phyloP scores from a whole-genome alignment of 2,888 invertebrate genomes.

The Zygaena filipendulae region DNA sequence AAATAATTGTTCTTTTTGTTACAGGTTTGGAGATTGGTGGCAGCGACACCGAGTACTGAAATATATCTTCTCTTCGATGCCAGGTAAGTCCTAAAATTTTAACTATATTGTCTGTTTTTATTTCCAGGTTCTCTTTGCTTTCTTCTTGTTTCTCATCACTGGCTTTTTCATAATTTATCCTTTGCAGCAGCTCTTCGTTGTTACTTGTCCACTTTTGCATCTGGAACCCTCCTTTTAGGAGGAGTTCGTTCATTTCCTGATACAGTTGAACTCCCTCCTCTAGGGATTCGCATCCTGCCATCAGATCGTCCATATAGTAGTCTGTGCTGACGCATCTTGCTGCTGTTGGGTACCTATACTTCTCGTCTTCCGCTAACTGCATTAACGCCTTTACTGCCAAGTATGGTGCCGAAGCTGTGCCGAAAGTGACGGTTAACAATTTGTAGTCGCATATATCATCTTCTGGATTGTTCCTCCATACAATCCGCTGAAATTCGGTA shows the following conservation, averaged over 20 bases:
- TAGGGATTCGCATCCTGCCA: too few relatives aligned
- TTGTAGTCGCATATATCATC: constrained; percentile 12
- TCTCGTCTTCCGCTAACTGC: too few relatives aligned
- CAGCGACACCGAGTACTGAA: constrained; percentile 5
- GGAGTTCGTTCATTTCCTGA: constrained; percentile 14
- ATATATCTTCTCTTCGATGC: constrained; percentile 6
- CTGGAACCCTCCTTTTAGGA: constrained; percentile 11
- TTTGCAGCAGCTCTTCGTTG: too few relatives aligned
- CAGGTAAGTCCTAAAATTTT: constrained; percentile 15
- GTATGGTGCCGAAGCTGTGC: too few relatives aligned
- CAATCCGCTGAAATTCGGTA: constrained; percentile 9
- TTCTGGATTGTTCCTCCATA: constrained; percentile 11
- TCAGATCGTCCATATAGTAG: too few relatives aligned
- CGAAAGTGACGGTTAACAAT: constrained; percentile 16
- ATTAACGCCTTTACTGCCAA: too few relatives aligned
- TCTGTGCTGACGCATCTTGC: too few relatives aligned
- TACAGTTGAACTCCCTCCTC: constrained; percentile 9
- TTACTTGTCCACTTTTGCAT: too few relatives aligned
- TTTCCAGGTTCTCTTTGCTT: constrained; percentile 3
- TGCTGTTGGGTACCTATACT: too few relatives aligned
- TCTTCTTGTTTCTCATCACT: background rate
- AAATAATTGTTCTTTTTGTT: constrained; percentile 1
- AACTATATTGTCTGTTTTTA: constrained; percentile 10
- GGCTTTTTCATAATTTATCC: too few relatives aligned
- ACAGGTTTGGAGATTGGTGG: constrained; percentile 1